These are phyloP conservation scores for Acanthosepion lycidas DNA, from an alignment of 2,888 invertebrate genomes.

Conservation along the genomic window DNA sequence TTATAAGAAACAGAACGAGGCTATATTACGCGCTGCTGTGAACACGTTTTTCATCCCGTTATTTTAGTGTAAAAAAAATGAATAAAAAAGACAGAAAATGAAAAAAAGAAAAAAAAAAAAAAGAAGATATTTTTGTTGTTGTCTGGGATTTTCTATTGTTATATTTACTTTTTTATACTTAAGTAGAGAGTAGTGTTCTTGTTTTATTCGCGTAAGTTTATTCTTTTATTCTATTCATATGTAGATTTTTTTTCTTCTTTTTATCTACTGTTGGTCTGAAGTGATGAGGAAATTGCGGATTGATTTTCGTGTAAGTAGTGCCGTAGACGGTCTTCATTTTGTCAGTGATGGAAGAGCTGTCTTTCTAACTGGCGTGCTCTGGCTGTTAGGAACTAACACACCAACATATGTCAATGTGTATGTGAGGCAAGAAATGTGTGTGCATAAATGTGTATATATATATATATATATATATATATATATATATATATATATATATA, in stretches of 20 bases:
- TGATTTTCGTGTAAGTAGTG: slow-evolving; percentile 33
- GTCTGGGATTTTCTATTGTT: no score
- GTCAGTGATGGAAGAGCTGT: slow-evolving; percentile 33
- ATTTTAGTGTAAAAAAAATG: no score
- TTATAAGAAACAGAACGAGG: no score
- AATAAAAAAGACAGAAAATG: no score
- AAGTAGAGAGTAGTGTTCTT: no score
- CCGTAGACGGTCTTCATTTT: neutral
- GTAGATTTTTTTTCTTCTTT: neutral
- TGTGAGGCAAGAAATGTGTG: neutral
- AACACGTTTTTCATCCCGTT: no score
- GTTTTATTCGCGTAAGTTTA: no score
- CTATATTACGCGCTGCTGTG: no score
- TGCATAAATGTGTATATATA: neutral
- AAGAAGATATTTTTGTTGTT: no score
- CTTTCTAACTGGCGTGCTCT: neutral
- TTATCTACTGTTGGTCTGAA: neutral
- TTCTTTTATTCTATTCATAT: neutral
- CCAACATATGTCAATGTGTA: neutral
- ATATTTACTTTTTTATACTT: no score
- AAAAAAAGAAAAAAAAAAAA: no score
- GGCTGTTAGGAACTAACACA: neutral
- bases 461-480: neutral
- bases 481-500: neutral
- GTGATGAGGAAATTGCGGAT: slow-evolving; percentile 33